Percentiles rank a stretch among this genome's conserved stretches.
These are phyloP conservation scores for Percopsis transmontana DNA, from an alignment of 2,113 vertebrate genomes.

Conservation along the genomic window DNA sequence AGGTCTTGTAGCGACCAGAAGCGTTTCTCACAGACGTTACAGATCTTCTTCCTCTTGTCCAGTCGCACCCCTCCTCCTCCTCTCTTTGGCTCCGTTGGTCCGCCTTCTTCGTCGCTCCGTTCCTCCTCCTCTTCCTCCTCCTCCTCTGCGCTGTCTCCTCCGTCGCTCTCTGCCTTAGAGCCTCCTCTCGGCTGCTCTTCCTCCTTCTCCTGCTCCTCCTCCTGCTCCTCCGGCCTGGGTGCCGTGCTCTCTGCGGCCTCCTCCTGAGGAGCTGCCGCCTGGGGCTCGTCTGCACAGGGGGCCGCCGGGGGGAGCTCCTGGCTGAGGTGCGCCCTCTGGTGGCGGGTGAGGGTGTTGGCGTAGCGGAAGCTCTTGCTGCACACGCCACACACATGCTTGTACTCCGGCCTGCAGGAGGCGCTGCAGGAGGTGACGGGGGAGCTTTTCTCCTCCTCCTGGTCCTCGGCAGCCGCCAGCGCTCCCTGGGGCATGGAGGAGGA, in stretches of 20 bases:
- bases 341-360: slow-evolving; percentile 89
- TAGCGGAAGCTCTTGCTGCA: slow-evolving; percentile 95
- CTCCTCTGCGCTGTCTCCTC: slow-evolving; percentile 66
- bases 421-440: slow-evolving; percentile 5
- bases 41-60: slow-evolving; percentile 98
- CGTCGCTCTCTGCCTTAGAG: slow-evolving; percentile 62
- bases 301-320: slow-evolving; percentile 60
- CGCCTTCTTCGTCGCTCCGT: slow-evolving; percentile 82
- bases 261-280: slow-evolving; percentile 22
- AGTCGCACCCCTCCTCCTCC: slow-evolving; percentile 68
- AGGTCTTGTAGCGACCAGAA: slow-evolving; percentile 99
- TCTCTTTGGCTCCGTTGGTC: slow-evolving; percentile 83
- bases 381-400: slow-evolving; percentile 83
- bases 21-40: slow-evolving; percentile 91
- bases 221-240: slow-evolving; percentile 37
- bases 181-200: slow-evolving; percentile 32
- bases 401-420: slow-evolving; percentile 69
- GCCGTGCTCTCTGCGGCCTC: too few relatives aligned
- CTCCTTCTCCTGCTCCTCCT: slow-evolving; percentile 39
- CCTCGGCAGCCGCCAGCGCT: slow-evolving; percentile 14
- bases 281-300: rapidly evolving
- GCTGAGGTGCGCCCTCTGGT: slow-evolving; percentile 85
- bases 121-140: slow-evolving; percentile 85
- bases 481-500: slow-evolving; percentile 16
- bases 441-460: slow-evolving; percentile 18